Conservation (phyloP, 2,113 vertebrate genomes). For the Numenius arquata region DNA sequence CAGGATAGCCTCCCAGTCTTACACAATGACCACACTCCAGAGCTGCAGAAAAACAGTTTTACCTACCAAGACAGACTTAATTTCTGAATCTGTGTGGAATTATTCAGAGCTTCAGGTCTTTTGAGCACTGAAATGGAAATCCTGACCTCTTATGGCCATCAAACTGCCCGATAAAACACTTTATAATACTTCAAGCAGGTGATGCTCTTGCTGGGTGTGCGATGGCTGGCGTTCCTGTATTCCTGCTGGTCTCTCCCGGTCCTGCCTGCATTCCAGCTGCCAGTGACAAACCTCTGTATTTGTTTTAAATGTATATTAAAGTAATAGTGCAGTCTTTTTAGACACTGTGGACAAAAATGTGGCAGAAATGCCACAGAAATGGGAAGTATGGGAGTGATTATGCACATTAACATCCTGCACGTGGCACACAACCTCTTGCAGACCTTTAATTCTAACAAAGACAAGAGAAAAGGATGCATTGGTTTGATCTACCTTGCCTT, state of each 20-base stretch:
- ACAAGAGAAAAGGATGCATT: background rate
- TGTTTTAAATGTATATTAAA: background rate
- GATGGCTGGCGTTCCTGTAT: rapidly evolving
- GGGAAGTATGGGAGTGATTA: background rate
- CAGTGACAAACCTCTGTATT: background rate
- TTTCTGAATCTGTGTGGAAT: background rate
- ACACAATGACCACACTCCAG: rapidly evolving
- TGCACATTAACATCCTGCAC: background rate
- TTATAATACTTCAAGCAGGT: background rate
- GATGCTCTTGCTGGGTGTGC: rapidly evolving
- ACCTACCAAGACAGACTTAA: background rate
- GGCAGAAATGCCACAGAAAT: background rate
- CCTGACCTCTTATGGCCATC: background rate
- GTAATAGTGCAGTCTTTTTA: background rate
- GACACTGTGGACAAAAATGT: background rate
- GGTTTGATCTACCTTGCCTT: background rate
- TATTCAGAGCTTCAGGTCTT: background rate
- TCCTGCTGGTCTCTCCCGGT: background rate
- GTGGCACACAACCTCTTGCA: background rate
- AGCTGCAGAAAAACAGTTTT: background rate
- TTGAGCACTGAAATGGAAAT: background rate
- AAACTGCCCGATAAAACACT: background rate
- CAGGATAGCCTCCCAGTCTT: background rate
- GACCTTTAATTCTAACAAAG: background rate
- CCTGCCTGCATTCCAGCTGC: background rate